Conservation (phyloP, 2,113 vertebrate genomes). For the Cyprinodon tularosa region DNA sequence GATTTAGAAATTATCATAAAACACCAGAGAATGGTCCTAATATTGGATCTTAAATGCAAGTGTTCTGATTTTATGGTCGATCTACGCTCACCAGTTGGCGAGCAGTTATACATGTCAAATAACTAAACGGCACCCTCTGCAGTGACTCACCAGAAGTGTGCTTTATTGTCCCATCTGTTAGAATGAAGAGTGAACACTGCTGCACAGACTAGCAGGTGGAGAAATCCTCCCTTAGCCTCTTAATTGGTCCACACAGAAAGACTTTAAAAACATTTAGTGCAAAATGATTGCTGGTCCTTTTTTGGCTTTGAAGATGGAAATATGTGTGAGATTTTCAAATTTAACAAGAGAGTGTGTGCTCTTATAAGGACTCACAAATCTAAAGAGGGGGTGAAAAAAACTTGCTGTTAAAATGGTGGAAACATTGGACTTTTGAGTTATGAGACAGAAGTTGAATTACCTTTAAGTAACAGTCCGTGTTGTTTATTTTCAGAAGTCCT, state of each 20-base stretch:
- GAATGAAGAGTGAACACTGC: slow-evolving; percentile 16
- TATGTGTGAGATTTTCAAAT: slow-evolving; percentile 9
- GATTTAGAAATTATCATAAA: slow-evolving; percentile 5
- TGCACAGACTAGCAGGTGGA: slow-evolving; percentile 51
- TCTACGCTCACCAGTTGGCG: slow-evolving; percentile 33
- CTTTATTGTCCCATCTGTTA: slow-evolving; percentile 47
- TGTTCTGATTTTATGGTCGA: background rate
- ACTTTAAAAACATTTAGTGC: slow-evolving; percentile 48
- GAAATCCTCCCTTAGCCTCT: slow-evolving; percentile 45
- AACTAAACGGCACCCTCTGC: slow-evolving; percentile 39
- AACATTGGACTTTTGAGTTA: no score
- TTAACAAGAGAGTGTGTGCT: no score
- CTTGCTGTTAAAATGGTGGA: no score
- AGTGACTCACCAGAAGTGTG: slow-evolving; percentile 34
- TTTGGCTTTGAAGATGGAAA: slow-evolving; percentile 46
- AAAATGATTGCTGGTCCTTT: slow-evolving; percentile 52
- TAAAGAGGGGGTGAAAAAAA: no score
- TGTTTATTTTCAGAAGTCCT: no score
- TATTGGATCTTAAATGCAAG: background rate
- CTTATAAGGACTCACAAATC: no score
- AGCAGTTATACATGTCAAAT: slow-evolving; percentile 21
- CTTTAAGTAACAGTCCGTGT: no score
- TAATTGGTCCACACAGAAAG: slow-evolving; percentile 52
- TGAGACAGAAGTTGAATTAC: no score
- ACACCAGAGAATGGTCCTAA: background rate